These are phyloP conservation scores for Lycaena phlaeas DNA, from an alignment of 2,888 invertebrate species.

Conservation along the genomic window DNA sequence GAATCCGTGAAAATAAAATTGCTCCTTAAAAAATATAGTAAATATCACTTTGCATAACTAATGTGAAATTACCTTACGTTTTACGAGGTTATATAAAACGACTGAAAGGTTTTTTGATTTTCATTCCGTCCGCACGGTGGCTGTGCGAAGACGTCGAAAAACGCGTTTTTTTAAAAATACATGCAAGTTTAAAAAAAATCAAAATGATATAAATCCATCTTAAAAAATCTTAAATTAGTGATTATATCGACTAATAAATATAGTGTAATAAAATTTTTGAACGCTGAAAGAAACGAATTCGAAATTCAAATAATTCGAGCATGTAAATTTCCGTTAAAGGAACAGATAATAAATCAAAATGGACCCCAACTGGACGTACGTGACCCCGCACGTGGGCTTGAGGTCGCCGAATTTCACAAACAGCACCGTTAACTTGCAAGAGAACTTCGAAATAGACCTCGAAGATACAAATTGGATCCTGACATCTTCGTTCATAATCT, in stretches of 20 bases:
- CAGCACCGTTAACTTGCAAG: constrained; percentile 60
- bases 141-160: background rate
- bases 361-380: constrained; percentile 42
- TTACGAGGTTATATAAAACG: background rate
- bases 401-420: constrained; percentile 54
- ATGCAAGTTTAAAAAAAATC: no score
- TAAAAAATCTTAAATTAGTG: no score
- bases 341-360: constrained; percentile 25
- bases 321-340: background rate
- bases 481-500: constrained; percentile 90
- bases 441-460: constrained; percentile 78
- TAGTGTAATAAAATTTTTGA: no score
- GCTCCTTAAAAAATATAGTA: no score
- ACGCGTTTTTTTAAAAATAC: background rate
- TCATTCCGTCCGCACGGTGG: background rate
- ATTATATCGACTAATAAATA: no score
- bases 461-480: constrained; percentile 93
- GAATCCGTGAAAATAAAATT: background rate
- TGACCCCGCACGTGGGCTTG: constrained; percentile 32
- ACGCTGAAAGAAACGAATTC: no score
- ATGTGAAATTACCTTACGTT: background rate
- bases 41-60: background rate
- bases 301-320: background rate
- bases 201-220: no score
- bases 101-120: background rate